Evolutionary conservation across 1,140 invertebrate genomes (phyloP), one percentile per base, ranked within the genome.

Genomic region (Euwallacea fornicatus): DNA sequence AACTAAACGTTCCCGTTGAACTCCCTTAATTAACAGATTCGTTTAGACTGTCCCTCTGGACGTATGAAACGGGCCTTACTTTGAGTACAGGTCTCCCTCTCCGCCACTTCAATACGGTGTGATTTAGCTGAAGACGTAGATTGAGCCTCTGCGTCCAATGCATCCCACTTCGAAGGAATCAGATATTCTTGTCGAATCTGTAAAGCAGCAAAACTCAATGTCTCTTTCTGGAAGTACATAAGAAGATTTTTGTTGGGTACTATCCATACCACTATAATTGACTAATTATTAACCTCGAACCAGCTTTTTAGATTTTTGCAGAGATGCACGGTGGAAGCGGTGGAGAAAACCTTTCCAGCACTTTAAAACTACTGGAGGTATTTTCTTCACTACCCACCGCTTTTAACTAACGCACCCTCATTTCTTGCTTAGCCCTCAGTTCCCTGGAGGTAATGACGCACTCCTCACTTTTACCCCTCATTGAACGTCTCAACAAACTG

Each of bases 101-200:
- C 4, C 21, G 21, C 4, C 21, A 33, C 4, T 33, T 83, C 80
- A 53, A 84, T 69, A 15, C 82, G 79, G 73, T 94, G 91, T 89
- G 93, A 93, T 79, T 94, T 93, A 66, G 90, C 91, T 2, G 91
- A 93, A 2, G 92, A 94, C 84, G 94, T 93, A 11, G 92, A 93
- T 82, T 94, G 92, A 8, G 91, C 89, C 42, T 93, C 88, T 0
- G 92, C 91, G 83, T 96, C 93, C 6, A 98, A 91, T 42, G 90
- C 93, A 86, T 98, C 96, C 96, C 96, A 98, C 79, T 94, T 93
- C 0, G 95, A 96, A 6, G 92, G 92, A 46, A 95, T 89, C 84
- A 93, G 93, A 10, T 87, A 88, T 58, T 85, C 83, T 50, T 33
- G 58, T 13, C 42, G 55, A 50, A 72, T 72, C 64, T 72, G 16